Conservation (phyloP, 2,888 invertebrate genomes). For the Ferrisia virgata region DNA sequence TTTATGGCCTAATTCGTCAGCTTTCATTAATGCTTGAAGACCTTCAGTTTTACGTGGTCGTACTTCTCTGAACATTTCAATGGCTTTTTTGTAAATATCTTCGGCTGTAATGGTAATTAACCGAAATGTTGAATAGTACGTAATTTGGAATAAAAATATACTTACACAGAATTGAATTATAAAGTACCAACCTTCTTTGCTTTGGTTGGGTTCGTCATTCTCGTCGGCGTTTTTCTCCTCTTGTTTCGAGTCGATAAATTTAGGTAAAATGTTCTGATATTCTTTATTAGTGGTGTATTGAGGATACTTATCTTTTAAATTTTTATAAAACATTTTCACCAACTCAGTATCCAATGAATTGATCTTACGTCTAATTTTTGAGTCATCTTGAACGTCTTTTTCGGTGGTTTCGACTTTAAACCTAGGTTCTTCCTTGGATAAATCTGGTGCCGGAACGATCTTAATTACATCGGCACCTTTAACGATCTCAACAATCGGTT, state of each 20-base stretch:
- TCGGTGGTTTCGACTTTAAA: not conserved
- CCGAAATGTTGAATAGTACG: not conserved
- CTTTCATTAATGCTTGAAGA: slow-evolving; percentile 71
- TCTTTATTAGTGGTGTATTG: slow-evolving; percentile 5
- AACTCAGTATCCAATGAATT: slow-evolving; percentile 22
- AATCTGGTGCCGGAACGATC: slow-evolving; percentile 32
- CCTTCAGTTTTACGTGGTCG: slow-evolving; percentile 69
- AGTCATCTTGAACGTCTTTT: slow-evolving; percentile 3
- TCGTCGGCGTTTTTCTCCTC: not conserved
- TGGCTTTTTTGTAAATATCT: slow-evolving; percentile 69
- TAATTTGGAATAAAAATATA: not conserved
- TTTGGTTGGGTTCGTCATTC: not conserved
- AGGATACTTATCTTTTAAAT: slow-evolving; percentile 17
- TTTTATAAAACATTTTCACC: slow-evolving; percentile 27
- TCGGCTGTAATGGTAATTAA: slow-evolving; percentile 59
- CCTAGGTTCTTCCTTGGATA: slow-evolving; percentile 33
- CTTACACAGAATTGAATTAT: not conserved
- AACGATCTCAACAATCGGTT: not conserved
- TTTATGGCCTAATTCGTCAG: slow-evolving; percentile 75
- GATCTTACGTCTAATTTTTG: slow-evolving; percentile 5
- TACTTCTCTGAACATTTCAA: slow-evolving; percentile 68
- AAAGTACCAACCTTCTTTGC: not conserved
- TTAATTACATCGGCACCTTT: slow-evolving; percentile 2
- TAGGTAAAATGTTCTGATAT: not conserved
- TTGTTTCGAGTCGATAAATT: not conserved